Base-by-base conservation (phyloP, 2,888 invertebrate genomes). In the Drosophila lacicola region DNA sequence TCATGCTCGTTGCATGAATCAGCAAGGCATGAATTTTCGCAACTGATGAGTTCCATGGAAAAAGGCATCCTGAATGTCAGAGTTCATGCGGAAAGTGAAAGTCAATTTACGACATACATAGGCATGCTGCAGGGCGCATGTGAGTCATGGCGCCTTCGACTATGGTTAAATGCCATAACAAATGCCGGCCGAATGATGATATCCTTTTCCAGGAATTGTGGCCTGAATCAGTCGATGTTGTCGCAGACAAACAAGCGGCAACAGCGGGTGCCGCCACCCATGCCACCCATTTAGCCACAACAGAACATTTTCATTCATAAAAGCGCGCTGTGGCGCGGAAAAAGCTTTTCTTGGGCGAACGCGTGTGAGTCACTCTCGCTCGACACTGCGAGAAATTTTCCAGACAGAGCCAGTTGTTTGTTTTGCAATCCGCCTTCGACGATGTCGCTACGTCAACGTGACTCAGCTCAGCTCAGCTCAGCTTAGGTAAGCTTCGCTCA, bases 181-280 rank as follows among this genome's bases (percentile, higher is more conserved):
- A 82, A 89, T 80, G 74, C 78, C 80, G 70, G 56, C n/a, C 77
- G 74, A 76, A 80, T 82, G 88, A 82, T 86, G 78, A 74, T 82
- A 86, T 89, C 90, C 86, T 86, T 90, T 90, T 90, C 90, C 89
- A 80, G 82, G 90, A 90, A 90, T 80, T 58, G 55, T 37, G 13
- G 47, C 78, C 74, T 90, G 90, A 90, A 75, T 90, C 90, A 89
- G 79, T 64, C 19, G 39, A 3, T 14, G 47, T 21, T 58, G 46
- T 42, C 41, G 74, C 74, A 76, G 65, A 78, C 77, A 80, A 68
- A 60, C 58, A 46, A 74, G 76, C 64, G 71, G 39, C 66, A 47
- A n/a, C 37, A 17, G 17, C 17, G 17, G 17, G 17, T 14, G 39
- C 37, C n/a, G n/a, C n/a, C 17, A 17, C 17, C 17, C 17, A 17